Conservation (phyloP, 2,113 vertebrate species). For the Spermophilus dauricus region DNA sequence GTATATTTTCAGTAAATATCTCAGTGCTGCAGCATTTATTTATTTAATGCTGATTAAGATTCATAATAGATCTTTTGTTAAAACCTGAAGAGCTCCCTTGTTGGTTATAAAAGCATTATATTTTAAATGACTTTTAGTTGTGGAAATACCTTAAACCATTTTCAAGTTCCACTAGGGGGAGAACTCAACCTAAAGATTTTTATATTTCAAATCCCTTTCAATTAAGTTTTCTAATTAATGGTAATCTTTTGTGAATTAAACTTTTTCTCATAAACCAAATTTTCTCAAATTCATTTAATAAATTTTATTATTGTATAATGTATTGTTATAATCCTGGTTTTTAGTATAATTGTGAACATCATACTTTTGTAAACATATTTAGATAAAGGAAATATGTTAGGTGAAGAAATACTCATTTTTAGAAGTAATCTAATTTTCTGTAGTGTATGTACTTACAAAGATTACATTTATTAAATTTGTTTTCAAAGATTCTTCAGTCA, state of each 20-base stretch:
- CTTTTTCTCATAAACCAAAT: neutral
- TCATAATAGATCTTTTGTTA: constrained; percentile 37
- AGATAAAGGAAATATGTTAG: constrained; percentile 40
- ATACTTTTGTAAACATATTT: constrained; percentile 30
- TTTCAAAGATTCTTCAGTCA: constrained; percentile 34
- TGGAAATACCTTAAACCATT: constrained; percentile 40
- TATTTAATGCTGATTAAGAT: constrained; percentile 53
- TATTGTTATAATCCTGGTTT: constrained; percentile 46
- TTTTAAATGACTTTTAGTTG: constrained; percentile 39
- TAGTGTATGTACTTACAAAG: neutral
- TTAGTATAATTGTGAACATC: constrained; percentile 49
- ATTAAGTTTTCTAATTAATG: neutral
- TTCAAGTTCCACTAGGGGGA: constrained; percentile 80
- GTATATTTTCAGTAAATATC: constrained; percentile 46
- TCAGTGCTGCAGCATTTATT: constrained; percentile 27
- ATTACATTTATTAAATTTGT: constrained; percentile 33
- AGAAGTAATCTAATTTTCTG: neutral
- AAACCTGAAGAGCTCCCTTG: constrained; percentile 61
- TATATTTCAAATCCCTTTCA: constrained; percentile 38
- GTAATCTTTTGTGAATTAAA: constrained; percentile 33
- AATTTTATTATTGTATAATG: neutral
- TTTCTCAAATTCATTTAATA: constrained; percentile 43
- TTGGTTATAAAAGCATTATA: constrained; percentile 22
- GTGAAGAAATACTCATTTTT: constrained; percentile 16
- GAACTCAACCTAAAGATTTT: constrained; percentile 68